A percentile compares a stretch with the other conserved stretches of the same genome.
phyloP scores from a whole-genome alignment of 2,888 invertebrate genomes.

The Coleophora flavipennella region DNA sequence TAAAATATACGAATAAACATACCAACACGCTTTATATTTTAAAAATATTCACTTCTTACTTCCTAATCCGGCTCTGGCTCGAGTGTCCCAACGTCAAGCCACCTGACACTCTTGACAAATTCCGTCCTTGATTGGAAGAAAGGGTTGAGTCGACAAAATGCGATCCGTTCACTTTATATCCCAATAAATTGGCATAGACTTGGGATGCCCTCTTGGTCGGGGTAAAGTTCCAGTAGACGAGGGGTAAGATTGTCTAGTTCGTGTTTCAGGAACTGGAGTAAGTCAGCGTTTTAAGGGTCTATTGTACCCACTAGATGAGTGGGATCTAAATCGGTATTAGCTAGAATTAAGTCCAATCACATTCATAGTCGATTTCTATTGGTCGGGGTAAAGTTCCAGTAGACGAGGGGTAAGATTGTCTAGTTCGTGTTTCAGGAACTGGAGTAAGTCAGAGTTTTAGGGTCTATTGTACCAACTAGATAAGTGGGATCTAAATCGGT shows the following conservation, averaged over 20 bases:
- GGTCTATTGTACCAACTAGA: no score
- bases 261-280: background rate
- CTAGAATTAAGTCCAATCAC: no score
- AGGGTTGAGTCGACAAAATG: constrained; percentile 14
- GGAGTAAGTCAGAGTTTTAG: no score
- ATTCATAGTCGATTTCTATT: no score
- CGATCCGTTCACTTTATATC: constrained; percentile 8
- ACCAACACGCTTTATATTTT: no score
- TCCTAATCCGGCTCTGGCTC: background rate
- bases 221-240: background rate
- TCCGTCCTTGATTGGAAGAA: constrained; percentile 18
- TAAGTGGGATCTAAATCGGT: no score
- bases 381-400: background rate
- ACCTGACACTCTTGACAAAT: constrained; percentile 22
- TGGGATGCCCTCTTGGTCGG: constrained; percentile 1
- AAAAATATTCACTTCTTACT: no score
- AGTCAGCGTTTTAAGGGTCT: background rate
- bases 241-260: background rate
- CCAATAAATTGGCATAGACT: constrained; percentile 1
- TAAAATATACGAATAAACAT: no score
- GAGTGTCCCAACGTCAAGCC: background rate
- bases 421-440: no score
- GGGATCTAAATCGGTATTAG: no score
- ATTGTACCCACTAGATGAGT: background rate
- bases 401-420: no score